These are phyloP conservation scores for Eulemur coronatus DNA, from an alignment of 2,797 vertebrate genomes.

Conservation along the genomic window DNA sequence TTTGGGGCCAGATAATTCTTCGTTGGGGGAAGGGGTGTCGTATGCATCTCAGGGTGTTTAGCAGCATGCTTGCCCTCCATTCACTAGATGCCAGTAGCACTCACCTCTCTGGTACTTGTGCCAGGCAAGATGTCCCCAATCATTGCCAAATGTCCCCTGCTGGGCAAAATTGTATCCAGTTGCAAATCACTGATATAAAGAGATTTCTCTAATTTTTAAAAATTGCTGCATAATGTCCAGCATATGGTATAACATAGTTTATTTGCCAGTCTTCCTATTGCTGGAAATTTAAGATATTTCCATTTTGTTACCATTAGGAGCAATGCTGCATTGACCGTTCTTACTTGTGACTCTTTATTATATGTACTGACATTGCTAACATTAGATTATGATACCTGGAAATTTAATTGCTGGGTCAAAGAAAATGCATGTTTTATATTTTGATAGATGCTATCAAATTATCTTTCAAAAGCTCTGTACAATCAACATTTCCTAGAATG, in stretches of 20 bases:
- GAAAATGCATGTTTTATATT: not conserved
- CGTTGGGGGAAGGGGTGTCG: not conserved
- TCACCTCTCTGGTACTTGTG: not conserved
- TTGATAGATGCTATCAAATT: constrained; percentile 6
- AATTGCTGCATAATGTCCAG: not conserved
- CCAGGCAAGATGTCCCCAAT: not conserved
- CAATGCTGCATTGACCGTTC: not conserved
- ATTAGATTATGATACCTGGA: not conserved
- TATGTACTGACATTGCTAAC: accelerated
- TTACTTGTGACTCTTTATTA: not conserved
- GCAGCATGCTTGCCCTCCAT: not conserved
- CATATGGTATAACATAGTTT: not conserved
- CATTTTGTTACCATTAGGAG: not conserved
- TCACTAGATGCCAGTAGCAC: not conserved
- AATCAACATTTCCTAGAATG: not conserved
- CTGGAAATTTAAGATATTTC: not conserved
- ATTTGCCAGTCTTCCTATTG: not conserved
- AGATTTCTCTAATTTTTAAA: not conserved
- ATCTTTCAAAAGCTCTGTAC: not conserved
- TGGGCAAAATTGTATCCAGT: not conserved
- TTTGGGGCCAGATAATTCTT: not conserved
- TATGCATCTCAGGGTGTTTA: not conserved
- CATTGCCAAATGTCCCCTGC: not conserved
- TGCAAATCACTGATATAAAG: not conserved
- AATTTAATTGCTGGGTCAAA: not conserved